Base-by-base conservation (phyloP, 2,797 vertebrate species). In the Myripristis murdjan region DNA sequence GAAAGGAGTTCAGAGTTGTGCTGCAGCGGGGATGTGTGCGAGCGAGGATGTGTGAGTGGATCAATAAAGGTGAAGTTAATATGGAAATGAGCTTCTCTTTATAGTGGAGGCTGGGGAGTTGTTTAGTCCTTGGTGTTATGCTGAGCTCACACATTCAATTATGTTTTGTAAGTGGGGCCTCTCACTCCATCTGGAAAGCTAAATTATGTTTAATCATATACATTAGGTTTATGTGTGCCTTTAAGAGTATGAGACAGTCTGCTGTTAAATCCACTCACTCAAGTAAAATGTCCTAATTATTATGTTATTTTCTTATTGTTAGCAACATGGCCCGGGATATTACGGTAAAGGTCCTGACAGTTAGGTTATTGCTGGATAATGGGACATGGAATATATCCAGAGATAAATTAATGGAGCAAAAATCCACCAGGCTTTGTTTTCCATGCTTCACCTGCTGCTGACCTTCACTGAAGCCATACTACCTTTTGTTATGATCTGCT, bases 91-190 rank as follows among this genome's bases (percentile, higher is more conserved):
- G 88, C 73, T 82, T 26, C 44, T 78, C 68, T 87, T 81, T 79
- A 73, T 77, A 73, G 72, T 46, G 69, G 74, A 87, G 76, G 76
- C 75, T 68, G 65, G 88, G 77, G 90, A 87, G 78, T 85, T 86
- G 79, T 85, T 87, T 79, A 86, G 86, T 87, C 85, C 86, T 89
- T 76, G 81, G 76, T 28, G 63, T 87, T 80, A 84, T 83, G 81
- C 82, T 84, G 85, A 86, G 81, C 83, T 88, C 59, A 49, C 89
- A 87, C 83, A 88, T 91, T 91, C 76, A 88, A 82, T 91, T 92
- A 88, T 75, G 81, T 86, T 86, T 73, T 16, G 62, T 81, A 86
- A 84, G 70, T 82, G 61, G 76, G 68, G 73, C 75, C 65, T 71
- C 76, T 66, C 62, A 64, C 85, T 90, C 86, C 87, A 92, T 88